Evolutionary conservation across 1,140 invertebrate genomes (phyloP).

Genomic region (Camponotus pennsylvanicus): DNA sequence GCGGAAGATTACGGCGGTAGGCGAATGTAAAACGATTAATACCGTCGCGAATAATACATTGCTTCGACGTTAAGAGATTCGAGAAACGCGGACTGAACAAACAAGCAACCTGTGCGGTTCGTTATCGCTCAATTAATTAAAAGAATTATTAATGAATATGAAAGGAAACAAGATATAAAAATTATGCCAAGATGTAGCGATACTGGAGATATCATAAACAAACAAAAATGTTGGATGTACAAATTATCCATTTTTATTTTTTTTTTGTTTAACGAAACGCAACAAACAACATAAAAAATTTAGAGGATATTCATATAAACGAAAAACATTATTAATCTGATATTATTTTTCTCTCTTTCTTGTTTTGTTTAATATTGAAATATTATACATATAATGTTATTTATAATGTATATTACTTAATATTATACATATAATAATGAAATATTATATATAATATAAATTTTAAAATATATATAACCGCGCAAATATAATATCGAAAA

Average conservation of each 20-base stretch:
- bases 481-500: not conserved
- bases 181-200: not conserved
- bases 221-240: not conserved
- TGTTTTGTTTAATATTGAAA: not conserved
- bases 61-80: conserved; percentile 33
- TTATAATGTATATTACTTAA: no score
- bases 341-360: conserved; percentile 16
- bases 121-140: conserved; percentile 20
- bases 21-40: conserved; percentile 60
- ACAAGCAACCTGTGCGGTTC: not conserved
- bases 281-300: not conserved
- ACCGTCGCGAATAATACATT: conserved; percentile 38
- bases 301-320: not conserved
- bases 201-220: not conserved
- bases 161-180: not conserved
- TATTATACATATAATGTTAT: no score
- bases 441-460: not conserved
- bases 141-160: not conserved
- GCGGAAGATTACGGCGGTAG: conserved; percentile 40
- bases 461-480: conserved; percentile 31
- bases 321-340: not conserved
- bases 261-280: not conserved
- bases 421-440: not conserved
- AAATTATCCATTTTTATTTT: not conserved
- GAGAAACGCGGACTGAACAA: conserved; percentile 12